Percentiles rank a stretch among this genome's conserved stretches.
These are phyloP conservation scores for Cladorhizidae sp. DNA, from an alignment of 37 sponge, comb jelly and placozoan species.

Conservation along the genomic window DNA sequence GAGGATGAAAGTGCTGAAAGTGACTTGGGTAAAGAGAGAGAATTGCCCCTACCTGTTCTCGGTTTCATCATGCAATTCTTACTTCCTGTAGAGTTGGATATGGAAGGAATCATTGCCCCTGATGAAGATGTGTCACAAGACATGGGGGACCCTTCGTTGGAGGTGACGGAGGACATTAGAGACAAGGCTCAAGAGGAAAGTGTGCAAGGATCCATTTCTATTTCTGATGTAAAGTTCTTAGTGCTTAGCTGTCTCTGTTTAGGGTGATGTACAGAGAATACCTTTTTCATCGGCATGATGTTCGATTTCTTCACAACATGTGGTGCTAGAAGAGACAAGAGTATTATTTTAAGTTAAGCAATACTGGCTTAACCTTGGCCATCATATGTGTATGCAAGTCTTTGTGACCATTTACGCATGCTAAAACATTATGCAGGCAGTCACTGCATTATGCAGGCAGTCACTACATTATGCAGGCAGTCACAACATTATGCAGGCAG, in stretches of 20 bases:
- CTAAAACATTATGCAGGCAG: too few relatives aligned
- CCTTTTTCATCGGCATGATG: too few relatives aligned
- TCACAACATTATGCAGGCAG: too few relatives aligned
- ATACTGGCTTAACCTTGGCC: too few relatives aligned
- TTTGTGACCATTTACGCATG: too few relatives aligned
- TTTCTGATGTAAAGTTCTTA: slow-evolving; percentile 26
- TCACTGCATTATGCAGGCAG: too few relatives aligned
- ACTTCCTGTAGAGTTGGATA: slow-evolving; percentile 56
- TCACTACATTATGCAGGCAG: too few relatives aligned
- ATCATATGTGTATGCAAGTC: too few relatives aligned
- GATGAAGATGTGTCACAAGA: slow-evolving; percentile 80
- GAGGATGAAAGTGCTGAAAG: slow-evolving; percentile 45
- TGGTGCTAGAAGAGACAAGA: too few relatives aligned
- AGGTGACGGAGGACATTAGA: slow-evolving; percentile 85
- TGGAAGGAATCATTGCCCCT: slow-evolving; percentile 67
- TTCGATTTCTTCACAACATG: too few relatives aligned
- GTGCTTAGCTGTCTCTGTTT: background rate
- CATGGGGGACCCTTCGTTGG: slow-evolving; percentile 80
- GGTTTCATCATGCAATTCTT: background rate
- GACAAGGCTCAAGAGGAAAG: slow-evolving; percentile 76
- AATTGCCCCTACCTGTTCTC: background rate
- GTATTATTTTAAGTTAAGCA: too few relatives aligned
- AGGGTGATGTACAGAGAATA: background rate
- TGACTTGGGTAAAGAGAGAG: slow-evolving; percentile 33
- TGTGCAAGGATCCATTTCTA: slow-evolving; percentile 61